Percentiles rank a stretch among this genome's conserved stretches.
phyloP scores from a whole-genome alignment of 1,140 invertebrate species.

The Dendroctonus valens region DNA sequence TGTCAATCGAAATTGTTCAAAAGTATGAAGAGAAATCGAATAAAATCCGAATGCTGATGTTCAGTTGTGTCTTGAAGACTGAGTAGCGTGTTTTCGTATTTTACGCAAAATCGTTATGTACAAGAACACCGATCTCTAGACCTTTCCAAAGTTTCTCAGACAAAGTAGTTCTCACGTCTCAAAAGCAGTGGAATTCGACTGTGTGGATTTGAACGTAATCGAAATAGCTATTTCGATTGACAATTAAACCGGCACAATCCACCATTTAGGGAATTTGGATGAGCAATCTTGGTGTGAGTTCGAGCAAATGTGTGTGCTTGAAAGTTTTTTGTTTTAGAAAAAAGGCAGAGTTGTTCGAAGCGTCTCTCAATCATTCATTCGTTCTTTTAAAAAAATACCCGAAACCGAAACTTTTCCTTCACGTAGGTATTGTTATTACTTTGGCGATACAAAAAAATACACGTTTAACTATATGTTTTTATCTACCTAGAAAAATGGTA shows the following conservation, averaged over 20 bases:
- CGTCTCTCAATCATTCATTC: conserved; percentile 42
- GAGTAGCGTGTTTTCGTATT: too few species aligned
- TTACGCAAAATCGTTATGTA: too few species aligned
- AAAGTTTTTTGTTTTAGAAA: conserved; percentile 14
- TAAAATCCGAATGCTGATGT: too few species aligned
- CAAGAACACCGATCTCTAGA: too few species aligned
- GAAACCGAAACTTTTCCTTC: conserved; percentile 12
- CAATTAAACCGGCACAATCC: conserved; percentile 11
- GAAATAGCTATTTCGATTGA: conserved; percentile 15
- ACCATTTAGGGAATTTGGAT: conserved; percentile 47
- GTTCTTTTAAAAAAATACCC: conserved; percentile 32
- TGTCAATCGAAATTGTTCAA: too few species aligned
- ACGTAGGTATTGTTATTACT: conserved; percentile 20
- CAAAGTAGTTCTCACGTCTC: too few species aligned
- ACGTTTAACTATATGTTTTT: conserved; percentile 42
- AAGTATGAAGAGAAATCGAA: too few species aligned
- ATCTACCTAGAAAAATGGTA: conserved; percentile 49
- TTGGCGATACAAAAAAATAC: conserved; percentile 44
- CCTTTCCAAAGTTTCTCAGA: too few species aligned
- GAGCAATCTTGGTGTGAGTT: conserved; percentile 41
- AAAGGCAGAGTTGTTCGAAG: conserved; percentile 31
- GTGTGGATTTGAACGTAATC: neutral
- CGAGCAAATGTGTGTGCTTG: neutral
- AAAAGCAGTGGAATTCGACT: too few species aligned
- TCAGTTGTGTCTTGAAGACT: too few species aligned